Evolutionary conservation across 2,113 vertebrate species (phyloP).

Genomic region (Neomonachus schauinslandi): DNA sequence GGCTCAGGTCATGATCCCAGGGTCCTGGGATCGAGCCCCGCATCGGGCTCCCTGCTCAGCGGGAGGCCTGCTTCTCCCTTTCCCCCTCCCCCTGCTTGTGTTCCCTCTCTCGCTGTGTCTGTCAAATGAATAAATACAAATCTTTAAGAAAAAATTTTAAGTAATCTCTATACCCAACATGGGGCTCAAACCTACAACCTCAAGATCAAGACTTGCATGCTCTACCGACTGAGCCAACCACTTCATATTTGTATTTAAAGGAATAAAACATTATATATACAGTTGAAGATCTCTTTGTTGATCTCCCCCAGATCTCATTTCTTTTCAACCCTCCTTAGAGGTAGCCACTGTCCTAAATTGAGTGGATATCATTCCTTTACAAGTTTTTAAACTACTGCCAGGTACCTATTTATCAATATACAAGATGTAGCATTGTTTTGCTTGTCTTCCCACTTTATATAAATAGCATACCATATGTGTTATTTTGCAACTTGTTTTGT

Average conservation of each 20-base stretch:
- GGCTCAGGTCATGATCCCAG: too few relatives aligned
- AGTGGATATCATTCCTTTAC: background rate
- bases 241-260: constrained; percentile 30
- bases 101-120: too few relatives aligned
- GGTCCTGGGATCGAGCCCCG: too few relatives aligned
- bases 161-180: background rate
- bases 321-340: background rate
- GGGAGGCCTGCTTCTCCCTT: too few relatives aligned
- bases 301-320: background rate
- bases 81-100: too few relatives aligned
- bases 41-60: too few relatives aligned
- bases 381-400: background rate
- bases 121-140: too few relatives aligned
- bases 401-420: background rate
- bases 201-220: background rate
- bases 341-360: background rate
- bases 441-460: constrained; percentile 18
- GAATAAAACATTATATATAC: background rate
- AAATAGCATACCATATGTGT: background rate
- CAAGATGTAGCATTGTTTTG: background rate
- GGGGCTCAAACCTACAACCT: background rate
- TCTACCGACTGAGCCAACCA: background rate
- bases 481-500: background rate
- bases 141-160: background rate
- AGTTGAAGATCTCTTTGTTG: background rate